Conservation (phyloP, 2,113 vertebrate genomes). For the Rhabdomys dilectus region DNA sequence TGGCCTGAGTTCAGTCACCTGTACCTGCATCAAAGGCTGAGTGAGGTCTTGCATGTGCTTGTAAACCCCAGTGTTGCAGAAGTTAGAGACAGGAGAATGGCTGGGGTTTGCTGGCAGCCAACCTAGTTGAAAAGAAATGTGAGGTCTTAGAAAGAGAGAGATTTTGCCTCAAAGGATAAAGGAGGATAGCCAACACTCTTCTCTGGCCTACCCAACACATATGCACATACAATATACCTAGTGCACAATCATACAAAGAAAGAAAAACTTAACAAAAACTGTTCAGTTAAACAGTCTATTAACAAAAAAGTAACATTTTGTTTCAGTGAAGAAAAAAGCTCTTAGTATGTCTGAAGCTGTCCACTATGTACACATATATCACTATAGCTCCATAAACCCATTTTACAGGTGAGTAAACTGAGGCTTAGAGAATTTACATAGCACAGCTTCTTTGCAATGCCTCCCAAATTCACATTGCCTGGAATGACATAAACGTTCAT, state of each 20-base stretch:
- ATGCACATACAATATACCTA: background rate
- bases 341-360: background rate
- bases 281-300: background rate
- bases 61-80: background rate
- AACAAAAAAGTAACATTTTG: background rate
- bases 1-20: background rate
- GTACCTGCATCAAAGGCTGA: background rate
- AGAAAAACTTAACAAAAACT: background rate
- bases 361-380: background rate
- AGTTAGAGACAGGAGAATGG: too few species aligned
- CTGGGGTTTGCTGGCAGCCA: background rate
- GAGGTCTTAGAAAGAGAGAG: background rate
- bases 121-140: background rate
- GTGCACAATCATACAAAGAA: background rate
- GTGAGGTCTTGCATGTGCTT: background rate
- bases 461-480: background rate
- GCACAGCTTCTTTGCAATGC: background rate
- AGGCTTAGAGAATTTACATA: background rate
- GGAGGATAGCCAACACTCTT: background rate
- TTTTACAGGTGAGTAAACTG: conserved; percentile 5
- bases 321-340: background rate
- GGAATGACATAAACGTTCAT: background rate
- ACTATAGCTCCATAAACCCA: background rate
- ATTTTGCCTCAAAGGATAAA: background rate
- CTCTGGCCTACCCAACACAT: background rate